These are phyloP conservation scores for Parambassis ranga DNA, from an alignment of 2,797 vertebrate genomes.

Conservation along the genomic window DNA sequence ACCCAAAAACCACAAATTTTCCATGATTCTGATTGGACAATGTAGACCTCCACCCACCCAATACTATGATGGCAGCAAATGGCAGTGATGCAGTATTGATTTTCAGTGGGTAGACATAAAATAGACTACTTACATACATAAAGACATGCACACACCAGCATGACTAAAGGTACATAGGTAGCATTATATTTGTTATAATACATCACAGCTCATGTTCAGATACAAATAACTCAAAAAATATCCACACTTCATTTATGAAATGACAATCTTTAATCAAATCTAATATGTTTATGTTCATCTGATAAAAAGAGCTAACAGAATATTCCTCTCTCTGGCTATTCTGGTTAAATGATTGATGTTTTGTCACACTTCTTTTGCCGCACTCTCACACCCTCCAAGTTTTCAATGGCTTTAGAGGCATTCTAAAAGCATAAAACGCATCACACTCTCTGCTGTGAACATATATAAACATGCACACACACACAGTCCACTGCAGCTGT, in stretches of 20 bases:
- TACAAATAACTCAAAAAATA: neutral
- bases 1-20: conserved; percentile 5
- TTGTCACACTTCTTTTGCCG: neutral
- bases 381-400: neutral
- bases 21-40: conserved; percentile 23
- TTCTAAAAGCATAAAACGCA: conserved; percentile 22
- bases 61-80: conserved; percentile 21
- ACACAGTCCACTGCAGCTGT: conserved; percentile 58
- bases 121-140: neutral
- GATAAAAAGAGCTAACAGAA: conserved; percentile 6
- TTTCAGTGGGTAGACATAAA: conserved; percentile 18
- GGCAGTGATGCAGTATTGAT: conserved; percentile 43
- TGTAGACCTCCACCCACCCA: conserved; percentile 22
- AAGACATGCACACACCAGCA: neutral
- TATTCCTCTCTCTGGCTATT: neutral
- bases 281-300: conserved; percentile 11
- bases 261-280: neutral
- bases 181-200: no score
- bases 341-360: conserved; percentile 9
- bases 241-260: neutral
- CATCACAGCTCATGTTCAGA: no score
- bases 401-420: conserved; percentile 21
- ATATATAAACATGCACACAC: conserved; percentile 23
- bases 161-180: neutral
- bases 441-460: conserved; percentile 32